A percentile compares a stretch with the other conserved stretches of the same genome.
Evolutionary conservation across 2,797 vertebrate species (phyloP).

Genomic region (Telmatherina bonti): DNA sequence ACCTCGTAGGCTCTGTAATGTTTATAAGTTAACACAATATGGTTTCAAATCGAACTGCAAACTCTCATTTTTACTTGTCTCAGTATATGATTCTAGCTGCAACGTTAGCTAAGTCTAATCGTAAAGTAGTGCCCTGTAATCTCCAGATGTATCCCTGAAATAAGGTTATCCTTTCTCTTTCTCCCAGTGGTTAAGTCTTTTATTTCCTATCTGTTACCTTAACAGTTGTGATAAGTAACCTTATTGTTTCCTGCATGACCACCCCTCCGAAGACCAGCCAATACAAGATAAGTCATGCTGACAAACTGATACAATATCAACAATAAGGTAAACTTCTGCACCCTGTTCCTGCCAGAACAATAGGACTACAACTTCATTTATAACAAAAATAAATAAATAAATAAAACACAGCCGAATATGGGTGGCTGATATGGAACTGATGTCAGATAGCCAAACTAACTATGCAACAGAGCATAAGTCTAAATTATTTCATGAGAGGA

Average conservation of each 20-base stretch:
- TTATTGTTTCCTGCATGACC: constrained; percentile 20
- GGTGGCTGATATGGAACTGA: background rate
- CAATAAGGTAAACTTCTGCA: background rate
- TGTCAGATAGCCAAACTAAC: background rate
- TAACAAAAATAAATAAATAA: background rate
- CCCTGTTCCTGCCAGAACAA: background rate
- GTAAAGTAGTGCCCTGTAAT: background rate
- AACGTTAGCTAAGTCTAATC: background rate
- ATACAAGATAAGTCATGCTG: constrained; percentile 6
- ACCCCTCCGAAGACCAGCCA: background rate
- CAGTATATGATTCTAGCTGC: background rate
- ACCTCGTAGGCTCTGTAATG: constrained; percentile 93
- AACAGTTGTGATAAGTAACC: constrained; percentile 20
- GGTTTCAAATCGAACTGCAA: background rate
- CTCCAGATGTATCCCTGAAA: background rate
- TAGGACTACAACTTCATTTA: background rate
- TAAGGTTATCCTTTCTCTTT: background rate
- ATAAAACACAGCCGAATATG: background rate
- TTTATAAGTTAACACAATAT: background rate
- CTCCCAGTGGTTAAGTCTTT: background rate
- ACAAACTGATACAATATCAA: constrained; percentile 2
- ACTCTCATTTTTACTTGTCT: background rate
- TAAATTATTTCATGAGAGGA: background rate
- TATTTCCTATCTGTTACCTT: constrained; percentile 5
- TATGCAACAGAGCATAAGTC: background rate